Base-by-base conservation (phyloP, 2,888 invertebrate species). In the Agapetus fuscipes region DNA sequence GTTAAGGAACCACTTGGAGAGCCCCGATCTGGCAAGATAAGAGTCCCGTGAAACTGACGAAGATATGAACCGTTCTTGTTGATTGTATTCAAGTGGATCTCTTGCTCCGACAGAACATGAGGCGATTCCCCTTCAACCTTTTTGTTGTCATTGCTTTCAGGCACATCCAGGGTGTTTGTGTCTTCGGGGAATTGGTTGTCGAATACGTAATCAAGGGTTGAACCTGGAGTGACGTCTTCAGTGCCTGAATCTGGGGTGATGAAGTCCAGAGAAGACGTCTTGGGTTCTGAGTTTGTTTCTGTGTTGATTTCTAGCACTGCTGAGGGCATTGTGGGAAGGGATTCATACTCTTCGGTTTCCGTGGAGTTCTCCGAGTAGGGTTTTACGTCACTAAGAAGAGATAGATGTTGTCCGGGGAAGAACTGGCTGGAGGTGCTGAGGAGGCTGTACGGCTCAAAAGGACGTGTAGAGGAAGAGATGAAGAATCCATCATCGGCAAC, bases 401-500 rank as follows among this genome's bases (percentile, higher is more conserved):
- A 44, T 30, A 47, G 51, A 51, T 63, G 62, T 58, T 67, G 66
- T 35, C 81, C 81, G 25, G 82, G 81, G 66, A 81, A 82, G 65
- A 82, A 82, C 61, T 81, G 80, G 54, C 79, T 80, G 43, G 71
- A 72, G 20, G 64, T 62, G 17, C 66, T 63, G 61, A 70, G 60
- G 29, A 71, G 57, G 52, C 68, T 68, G 48, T 72, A 65, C 48
- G 71, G 71, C 57, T 81, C 79, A 60, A 83, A 83, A n/a, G 82
- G 82, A 38, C 77, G 72, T 45, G 78, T 74, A 20, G 82, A 80
- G 43, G 81, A 78, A 50, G 80, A 80, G 50, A 83, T 79, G 62
- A 75, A 83, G 60, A 83, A 83, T 52, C 83, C 83, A 49, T 80
- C 80, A 52, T 77, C 71, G 20, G 61, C 54, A 7, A 50, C 46